A percentile compares a stretch with the other conserved stretches of the same genome.
These are phyloP conservation scores for Dendroctonus ponderosae DNA, from an alignment of 1,140 invertebrate genomes.

Conservation along the genomic window DNA sequence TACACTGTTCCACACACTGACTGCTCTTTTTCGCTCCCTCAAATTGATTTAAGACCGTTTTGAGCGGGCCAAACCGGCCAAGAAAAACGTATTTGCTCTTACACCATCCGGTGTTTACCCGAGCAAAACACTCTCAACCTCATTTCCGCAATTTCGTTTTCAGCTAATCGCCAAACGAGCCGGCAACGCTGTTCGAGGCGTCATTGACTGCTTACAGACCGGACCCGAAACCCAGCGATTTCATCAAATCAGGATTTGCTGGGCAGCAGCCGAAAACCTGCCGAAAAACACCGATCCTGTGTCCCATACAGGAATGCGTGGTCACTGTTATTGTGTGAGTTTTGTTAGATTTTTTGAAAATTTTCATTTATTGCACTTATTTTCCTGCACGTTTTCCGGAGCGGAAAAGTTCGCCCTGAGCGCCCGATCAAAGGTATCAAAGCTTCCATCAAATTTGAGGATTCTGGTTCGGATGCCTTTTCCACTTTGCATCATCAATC, in stretches of 20 bases:
- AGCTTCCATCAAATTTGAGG: too few relatives aligned
- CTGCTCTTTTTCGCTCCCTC: too few relatives aligned
- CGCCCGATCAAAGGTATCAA: too few relatives aligned
- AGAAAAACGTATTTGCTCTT: too few relatives aligned
- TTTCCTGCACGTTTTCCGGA: too few relatives aligned
- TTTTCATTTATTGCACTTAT: too few relatives aligned
- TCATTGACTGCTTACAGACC: slow-evolving; percentile 13
- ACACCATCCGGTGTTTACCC: background rate
- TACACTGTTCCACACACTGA: too few relatives aligned
- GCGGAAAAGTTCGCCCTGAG: too few relatives aligned
- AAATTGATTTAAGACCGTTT: too few relatives aligned
- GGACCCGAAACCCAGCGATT: slow-evolving; percentile 7
- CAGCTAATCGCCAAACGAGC: slow-evolving; percentile 8
- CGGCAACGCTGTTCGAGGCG: slow-evolving; percentile 13
- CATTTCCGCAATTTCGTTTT: slow-evolving; percentile 9
- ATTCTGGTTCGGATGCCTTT: too few relatives aligned
- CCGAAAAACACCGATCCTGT: slow-evolving; percentile 5
- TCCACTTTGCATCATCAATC: too few relatives aligned
- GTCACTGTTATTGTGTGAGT: slow-evolving; percentile 26
- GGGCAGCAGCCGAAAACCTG: slow-evolving; percentile 11
- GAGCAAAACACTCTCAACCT: slow-evolving; percentile 11
- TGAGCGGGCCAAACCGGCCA: too few relatives aligned
- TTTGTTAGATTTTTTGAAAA: background rate
- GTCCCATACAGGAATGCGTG: slow-evolving; percentile 4
- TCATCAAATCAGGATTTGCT: background rate